phyloP scores from a whole-genome alignment of 2,113 vertebrate species.

The Peromyscus polionotus region DNA sequence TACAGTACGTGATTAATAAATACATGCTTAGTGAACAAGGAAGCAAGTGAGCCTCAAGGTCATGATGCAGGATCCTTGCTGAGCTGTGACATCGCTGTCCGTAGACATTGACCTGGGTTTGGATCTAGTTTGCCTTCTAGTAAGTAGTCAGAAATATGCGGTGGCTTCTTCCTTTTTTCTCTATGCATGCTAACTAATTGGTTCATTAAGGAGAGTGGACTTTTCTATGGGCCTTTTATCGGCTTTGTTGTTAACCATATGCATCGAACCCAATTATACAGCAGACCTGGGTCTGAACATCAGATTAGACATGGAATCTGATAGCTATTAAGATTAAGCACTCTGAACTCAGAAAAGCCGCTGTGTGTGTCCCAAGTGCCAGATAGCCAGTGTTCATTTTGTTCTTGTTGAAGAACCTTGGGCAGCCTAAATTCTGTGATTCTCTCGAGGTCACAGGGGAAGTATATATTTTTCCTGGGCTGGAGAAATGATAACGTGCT shows the following conservation, averaged over 20 bases:
- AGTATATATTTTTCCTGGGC: background rate
- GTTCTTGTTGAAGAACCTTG: slow-evolving; percentile 48
- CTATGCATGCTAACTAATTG: background rate
- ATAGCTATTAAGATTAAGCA: slow-evolving; percentile 71
- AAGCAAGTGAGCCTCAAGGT: background rate
- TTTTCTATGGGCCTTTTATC: slow-evolving; percentile 2
- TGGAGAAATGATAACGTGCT: slow-evolving; percentile 8
- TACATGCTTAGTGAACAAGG: background rate
- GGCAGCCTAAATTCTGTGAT: background rate
- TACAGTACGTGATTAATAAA: background rate
- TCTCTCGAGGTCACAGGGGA: slow-evolving; percentile 31
- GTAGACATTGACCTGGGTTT: slow-evolving; percentile 4
- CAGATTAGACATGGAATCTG: slow-evolving; percentile 59
- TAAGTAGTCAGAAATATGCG: background rate
- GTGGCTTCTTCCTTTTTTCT: slow-evolving; percentile 28
- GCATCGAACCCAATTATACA: slow-evolving; percentile 61
- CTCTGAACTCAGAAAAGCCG: slow-evolving; percentile 70
- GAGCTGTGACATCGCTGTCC: background rate
- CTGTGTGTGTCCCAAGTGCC: slow-evolving; percentile 33
- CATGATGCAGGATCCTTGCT: background rate
- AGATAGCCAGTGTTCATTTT: slow-evolving; percentile 37
- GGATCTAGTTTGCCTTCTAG: slow-evolving; percentile 33
- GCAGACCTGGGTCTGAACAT: slow-evolving; percentile 45
- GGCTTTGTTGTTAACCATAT: slow-evolving; percentile 51
- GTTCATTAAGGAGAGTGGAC: slow-evolving; percentile 46